Percentiles rank a stretch among this genome's conserved stretches.
phyloP scores from a whole-genome alignment of 2,888 invertebrate species.

The Tetragnatha montana region DNA sequence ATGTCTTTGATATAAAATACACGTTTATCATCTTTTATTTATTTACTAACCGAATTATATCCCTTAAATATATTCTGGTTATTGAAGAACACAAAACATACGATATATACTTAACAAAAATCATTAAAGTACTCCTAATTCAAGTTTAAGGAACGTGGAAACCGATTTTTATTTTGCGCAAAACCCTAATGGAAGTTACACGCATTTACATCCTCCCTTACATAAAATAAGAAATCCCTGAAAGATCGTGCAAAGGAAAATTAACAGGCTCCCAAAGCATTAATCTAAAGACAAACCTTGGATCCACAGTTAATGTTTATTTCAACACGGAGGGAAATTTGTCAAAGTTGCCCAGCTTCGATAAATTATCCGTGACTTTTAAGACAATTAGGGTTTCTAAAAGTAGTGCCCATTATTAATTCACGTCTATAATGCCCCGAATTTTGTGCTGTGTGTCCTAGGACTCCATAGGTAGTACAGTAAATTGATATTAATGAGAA shows the following conservation, averaged over 20 bases:
- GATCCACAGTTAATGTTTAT: slow-evolving; percentile 46
- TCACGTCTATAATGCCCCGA: background rate
- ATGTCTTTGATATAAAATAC: no score
- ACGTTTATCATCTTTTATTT: no score
- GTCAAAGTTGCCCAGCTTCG: slow-evolving; percentile 7
- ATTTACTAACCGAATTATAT: no score
- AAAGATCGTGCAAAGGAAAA: slow-evolving; percentile 10
- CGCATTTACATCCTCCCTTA: background rate
- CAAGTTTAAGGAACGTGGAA: no score
- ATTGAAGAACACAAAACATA: no score
- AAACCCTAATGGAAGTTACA: no score
- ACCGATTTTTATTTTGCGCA: no score
- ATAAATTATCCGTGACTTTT: background rate
- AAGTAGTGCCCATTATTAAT: background rate
- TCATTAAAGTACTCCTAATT: no score
- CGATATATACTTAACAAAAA: no score
- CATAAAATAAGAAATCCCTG: background rate
- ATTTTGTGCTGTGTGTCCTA: background rate
- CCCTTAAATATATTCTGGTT: no score
- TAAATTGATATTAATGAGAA: background rate
- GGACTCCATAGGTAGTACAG: background rate
- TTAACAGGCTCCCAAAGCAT: slow-evolving; percentile 34
- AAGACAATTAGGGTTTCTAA: background rate
- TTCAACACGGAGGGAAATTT: slow-evolving; percentile 32
- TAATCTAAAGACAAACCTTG: slow-evolving; percentile 43